Evolutionary conservation across 2,113 vertebrate species (phyloP).

Genomic region (Scopus umbretta): DNA sequence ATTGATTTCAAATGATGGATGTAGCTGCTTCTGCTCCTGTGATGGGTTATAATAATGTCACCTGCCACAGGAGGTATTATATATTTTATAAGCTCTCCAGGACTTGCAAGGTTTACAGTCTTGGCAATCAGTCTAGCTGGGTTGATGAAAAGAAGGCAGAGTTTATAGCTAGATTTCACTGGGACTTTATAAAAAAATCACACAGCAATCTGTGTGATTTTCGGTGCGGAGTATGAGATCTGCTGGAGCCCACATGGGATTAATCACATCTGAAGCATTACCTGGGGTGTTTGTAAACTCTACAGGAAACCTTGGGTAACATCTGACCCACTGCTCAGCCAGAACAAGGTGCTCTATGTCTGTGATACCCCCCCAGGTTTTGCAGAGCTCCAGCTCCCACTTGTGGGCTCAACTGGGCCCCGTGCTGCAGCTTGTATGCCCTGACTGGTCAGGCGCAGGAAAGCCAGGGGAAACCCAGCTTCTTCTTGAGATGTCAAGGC

Average conservation of each 20-base stretch:
- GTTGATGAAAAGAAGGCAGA: background rate
- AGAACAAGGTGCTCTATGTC: background rate
- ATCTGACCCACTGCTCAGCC: background rate
- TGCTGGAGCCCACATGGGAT: background rate
- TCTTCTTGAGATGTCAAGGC: background rate
- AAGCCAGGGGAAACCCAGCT: background rate
- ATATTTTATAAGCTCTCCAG: background rate
- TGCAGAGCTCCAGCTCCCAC: background rate
- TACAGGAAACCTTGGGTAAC: background rate
- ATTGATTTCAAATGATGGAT: conserved; percentile 28
- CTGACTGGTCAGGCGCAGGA: background rate
- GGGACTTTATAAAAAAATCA: background rate
- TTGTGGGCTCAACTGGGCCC: background rate
- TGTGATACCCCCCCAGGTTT: background rate
- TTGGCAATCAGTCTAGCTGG: background rate
- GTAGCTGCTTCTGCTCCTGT: background rate
- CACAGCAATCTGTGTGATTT: background rate
- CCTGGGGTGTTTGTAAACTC: background rate
- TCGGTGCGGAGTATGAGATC: background rate
- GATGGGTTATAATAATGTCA: conserved; percentile 19
- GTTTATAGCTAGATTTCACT: background rate
- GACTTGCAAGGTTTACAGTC: background rate
- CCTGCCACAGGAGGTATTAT: background rate
- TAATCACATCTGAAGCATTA: background rate
- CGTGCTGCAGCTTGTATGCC: background rate